Base-by-base conservation (phyloP, 2,113 vertebrate genomes). In the Odocoileus hemionus region DNA sequence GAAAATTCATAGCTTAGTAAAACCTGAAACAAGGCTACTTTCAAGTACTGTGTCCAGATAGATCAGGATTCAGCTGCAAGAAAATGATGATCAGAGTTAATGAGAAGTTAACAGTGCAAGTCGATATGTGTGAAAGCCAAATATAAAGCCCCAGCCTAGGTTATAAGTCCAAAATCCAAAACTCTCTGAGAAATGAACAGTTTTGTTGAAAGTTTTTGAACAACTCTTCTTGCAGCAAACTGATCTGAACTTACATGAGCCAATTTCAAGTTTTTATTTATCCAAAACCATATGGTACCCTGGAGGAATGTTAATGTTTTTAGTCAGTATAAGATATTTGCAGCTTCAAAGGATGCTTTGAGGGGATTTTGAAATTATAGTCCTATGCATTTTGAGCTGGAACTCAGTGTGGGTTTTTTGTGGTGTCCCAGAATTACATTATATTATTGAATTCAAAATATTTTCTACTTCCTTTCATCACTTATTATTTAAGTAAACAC, bases 61-160 rank as follows among this genome's bases (percentile, higher is more conserved):
- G 50, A 61, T 98, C 80, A 94, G 45, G 6, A 84, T 97, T 98
- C 82, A 96, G 55, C 96, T 96, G 88, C 86, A 74, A 45, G 89
- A 43, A 97, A 96, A 58, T 96, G 93, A 95, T 55, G 12, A 93
- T 78, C 21, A 26, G 95, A 74, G 87, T 57, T 94, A 96, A 97
- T 79, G 96, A 98, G 33, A 2, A 12, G 45, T 50, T 92, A 52
- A 64, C 2, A 36, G 55, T 47, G 23, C 6, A 17, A 94, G 57
- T n/a, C 76, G 61, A 33, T 47, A 55, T 64, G 8, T 83, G 30
- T 43, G 57, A 87, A 82, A 89, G 64, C 36, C 91, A 98, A 86
- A 6, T 13, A 58, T 17, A 88, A 60, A 93, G 17, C 47, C 14
- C 45, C 19, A 57, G 15, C 10, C 45, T 39, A 57, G 11, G 1